phyloP scores from a whole-genome alignment of 2,888 invertebrate genomes.

The Subacronicta megacephala region DNA sequence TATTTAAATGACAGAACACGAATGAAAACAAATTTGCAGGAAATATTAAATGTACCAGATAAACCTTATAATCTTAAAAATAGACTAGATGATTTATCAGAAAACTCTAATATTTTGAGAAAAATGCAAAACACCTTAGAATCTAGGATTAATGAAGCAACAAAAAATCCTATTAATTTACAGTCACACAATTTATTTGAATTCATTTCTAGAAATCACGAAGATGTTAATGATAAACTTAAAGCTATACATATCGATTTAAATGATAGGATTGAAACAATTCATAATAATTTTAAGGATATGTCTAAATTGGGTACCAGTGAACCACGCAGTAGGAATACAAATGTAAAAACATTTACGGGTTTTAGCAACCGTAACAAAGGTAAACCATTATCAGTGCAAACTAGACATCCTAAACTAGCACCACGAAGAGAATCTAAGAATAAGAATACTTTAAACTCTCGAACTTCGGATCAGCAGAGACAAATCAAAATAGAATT shows the following conservation, averaged over 20 bases:
- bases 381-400: slow-evolving; percentile 15
- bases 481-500: slow-evolving; percentile 13
- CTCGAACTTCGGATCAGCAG: slow-evolving; percentile 13
- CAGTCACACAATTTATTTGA: slow-evolving; percentile 69
- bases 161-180: slow-evolving; percentile 50
- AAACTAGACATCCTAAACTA: slow-evolving; percentile 8
- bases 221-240: slow-evolving; percentile 76
- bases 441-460: slow-evolving; percentile 18
- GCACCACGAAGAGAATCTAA: slow-evolving; percentile 21
- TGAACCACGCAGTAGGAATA: slow-evolving; percentile 13
- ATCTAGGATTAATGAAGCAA: slow-evolving; percentile 58
- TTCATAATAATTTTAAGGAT: slow-evolving; percentile 69
- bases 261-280: slow-evolving; percentile 72
- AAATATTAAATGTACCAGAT: slow-evolving; percentile 55
- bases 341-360: slow-evolving; percentile 16
- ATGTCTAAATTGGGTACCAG: slow-evolving; percentile 48
- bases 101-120: slow-evolving; percentile 66
- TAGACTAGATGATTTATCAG: slow-evolving; percentile 47
- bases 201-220: slow-evolving; percentile 63
- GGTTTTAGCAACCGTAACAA: slow-evolving; percentile 20
- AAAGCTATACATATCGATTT: slow-evolving; percentile 75
- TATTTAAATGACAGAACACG: slow-evolving; percentile 51
- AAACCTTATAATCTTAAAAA: slow-evolving; percentile 46
- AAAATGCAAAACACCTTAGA: slow-evolving; percentile 68
- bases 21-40: slow-evolving; percentile 40